Conservation (phyloP, 2,888 invertebrate genomes). For the Megamerina dolium region DNA sequence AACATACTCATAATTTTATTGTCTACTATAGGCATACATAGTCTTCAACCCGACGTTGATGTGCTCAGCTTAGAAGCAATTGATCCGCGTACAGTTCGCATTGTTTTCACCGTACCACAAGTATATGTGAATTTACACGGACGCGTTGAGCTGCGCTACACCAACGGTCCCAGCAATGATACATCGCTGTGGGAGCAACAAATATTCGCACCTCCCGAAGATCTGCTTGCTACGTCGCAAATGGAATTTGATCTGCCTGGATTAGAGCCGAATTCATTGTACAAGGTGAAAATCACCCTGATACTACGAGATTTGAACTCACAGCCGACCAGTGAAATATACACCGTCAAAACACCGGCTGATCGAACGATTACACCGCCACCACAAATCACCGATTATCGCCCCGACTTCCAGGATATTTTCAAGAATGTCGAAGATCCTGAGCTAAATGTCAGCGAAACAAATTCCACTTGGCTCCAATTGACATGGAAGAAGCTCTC, state of each 20-base stretch:
- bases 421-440: conserved; percentile 62
- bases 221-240: conserved; percentile 77
- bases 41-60: conserved; percentile 48
- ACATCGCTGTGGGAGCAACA: conserved; percentile 73
- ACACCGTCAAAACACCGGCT: conserved; percentile 65
- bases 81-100: conserved; percentile 70
- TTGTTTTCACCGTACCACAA: conserved; percentile 76
- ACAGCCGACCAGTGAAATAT: conserved; percentile 70
- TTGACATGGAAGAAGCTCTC: conserved; percentile 77
- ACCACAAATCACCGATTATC: conserved; percentile 39
- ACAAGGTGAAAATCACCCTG: conserved; percentile 76
- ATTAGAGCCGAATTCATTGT: conserved; percentile 71
- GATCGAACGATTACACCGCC: conserved; percentile 51
- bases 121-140: conserved; percentile 81
- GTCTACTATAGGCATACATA: conserved; percentile 26
- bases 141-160: conserved; percentile 80
- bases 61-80: conserved; percentile 65
- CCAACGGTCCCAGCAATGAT: conserved; percentile 67
- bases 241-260: conserved; percentile 76
- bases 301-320: conserved; percentile 71
- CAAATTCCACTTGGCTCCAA: conserved; percentile 72
- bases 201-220: conserved; percentile 80
- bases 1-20: background rate
- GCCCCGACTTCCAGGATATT: conserved; percentile 48
- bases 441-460: conserved; percentile 64